Base-by-base conservation (phyloP, 1,140 invertebrate genomes). In the Nasonia vitripennis region DNA sequence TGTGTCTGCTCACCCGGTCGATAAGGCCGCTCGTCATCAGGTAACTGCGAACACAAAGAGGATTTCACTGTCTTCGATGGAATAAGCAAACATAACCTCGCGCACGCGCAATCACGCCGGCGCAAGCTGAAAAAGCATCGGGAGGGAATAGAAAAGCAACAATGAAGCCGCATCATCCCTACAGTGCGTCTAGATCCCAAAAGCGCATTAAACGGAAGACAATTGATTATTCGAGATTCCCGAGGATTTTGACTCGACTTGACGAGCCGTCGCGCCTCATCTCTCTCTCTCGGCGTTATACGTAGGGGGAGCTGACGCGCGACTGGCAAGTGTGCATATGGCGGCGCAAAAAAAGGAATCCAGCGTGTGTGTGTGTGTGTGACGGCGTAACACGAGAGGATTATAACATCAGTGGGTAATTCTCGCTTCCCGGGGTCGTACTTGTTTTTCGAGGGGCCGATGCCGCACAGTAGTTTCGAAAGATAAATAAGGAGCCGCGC, bases 351-450 rank as follows among this genome's bases (percentile, higher is more conserved):
- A 87, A 87, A 71, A 31, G 34, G 34, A 37, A 37, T 37, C 34
- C 3, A 79, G 67, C 51, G 55, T n/a, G 20, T n/a, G 20, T 62
- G 51, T 70, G 91, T 91, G 92, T 93, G 91, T 92, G 92, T 89
- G 90, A 91, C 89, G 89, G 90, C 90, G 92, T 92, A 93, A 93
- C 92, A 91, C 90, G 91, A 93, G 91, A 93, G 92, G 93, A 93
- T 93, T 93, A 93, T 93, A 93, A 93, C 92, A 93, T 93, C 92
- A 92, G 92, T 91, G 92, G 89, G 89, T 91, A 91, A 92, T 91
- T 91, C 89, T 86, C 89, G 84, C 83, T 79, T 86, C 75, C 84
- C 88, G 78, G 87, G 86, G 87, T 86, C 41, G 77, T 86, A 86
- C 74, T 87, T 74, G 83, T 62, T 62, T 20, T 62, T 62, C 85